Percentiles rank a stretch among this genome's conserved stretches.
phyloP scores from a whole-genome alignment of 2,888 invertebrate genomes.

The Polydrusus pterygomalis region DNA sequence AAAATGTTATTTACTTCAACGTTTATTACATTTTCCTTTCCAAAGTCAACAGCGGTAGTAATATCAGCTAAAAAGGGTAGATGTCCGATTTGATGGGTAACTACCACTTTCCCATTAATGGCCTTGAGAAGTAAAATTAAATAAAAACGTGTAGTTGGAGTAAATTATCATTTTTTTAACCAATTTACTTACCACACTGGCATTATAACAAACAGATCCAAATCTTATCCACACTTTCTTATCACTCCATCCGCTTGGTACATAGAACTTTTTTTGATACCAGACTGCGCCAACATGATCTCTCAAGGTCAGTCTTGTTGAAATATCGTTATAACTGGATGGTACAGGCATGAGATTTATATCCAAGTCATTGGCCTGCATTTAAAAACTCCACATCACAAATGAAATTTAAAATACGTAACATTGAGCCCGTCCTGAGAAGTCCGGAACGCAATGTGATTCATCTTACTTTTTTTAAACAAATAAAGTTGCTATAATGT shows the following conservation, averaged over 20 bases:
- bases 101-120: constrained; percentile 86
- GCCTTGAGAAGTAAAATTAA: constrained; percentile 76
- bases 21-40: constrained; percentile 84
- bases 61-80: constrained; percentile 94
- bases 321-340: constrained; percentile 83
- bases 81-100: constrained; percentile 94
- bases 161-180: neutral
- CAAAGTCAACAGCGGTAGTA: constrained; percentile 79
- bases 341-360: constrained; percentile 84
- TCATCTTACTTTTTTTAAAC: no score
- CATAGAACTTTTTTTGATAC: constrained; percentile 92
- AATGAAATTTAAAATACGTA: neutral
- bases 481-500: no score
- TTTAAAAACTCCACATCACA: neutral
- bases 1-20: constrained; percentile 97
- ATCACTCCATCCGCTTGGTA: constrained; percentile 83
- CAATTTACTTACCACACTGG: constrained; percentile 83
- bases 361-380: constrained; percentile 27
- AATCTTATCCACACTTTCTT: constrained; percentile 67
- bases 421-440: no score
- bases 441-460: no score
- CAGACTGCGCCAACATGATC: constrained; percentile 95
- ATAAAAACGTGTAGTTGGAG: neutral
- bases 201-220: constrained; percentile 90
- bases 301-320: constrained; percentile 82